phyloP scores from a whole-genome alignment of 2,113 vertebrate species.

The Cyrtonyx montezumae region DNA sequence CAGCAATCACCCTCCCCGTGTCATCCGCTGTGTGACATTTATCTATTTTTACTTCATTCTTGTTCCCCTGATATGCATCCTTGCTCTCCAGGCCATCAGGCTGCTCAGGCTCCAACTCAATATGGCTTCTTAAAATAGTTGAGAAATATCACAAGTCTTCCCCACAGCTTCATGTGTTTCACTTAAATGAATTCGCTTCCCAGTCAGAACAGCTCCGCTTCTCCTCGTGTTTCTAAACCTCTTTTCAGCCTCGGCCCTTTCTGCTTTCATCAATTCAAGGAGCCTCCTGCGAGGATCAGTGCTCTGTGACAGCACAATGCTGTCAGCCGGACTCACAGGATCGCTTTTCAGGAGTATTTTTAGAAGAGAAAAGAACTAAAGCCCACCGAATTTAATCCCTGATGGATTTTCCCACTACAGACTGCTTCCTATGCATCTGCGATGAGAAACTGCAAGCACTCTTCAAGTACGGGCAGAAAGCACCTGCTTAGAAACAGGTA shows the following conservation, averaged over 20 bases:
- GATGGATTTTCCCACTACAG: background rate
- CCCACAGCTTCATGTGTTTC: background rate
- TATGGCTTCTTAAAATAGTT: slow-evolving; percentile 55
- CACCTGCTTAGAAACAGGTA: background rate
- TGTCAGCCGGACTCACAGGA: background rate
- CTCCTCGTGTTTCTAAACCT: background rate
- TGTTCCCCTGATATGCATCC: background rate
- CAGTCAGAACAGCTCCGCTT: background rate
- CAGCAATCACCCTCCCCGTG: slow-evolving; percentile 60
- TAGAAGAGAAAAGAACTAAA: background rate
- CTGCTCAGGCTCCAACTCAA: slow-evolving; percentile 34
- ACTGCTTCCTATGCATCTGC: background rate
- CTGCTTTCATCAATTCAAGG: background rate
- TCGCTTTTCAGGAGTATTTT: background rate
- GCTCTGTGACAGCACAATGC: background rate
- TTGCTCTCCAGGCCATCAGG: slow-evolving; percentile 39
- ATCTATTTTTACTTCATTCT: slow-evolving; percentile 63
- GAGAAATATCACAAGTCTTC: background rate
- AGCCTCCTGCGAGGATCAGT: background rate
- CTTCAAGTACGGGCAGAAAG: background rate
- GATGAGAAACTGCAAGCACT: background rate
- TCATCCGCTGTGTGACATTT: slow-evolving; percentile 57
- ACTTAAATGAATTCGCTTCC: background rate
- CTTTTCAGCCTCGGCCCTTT: background rate
- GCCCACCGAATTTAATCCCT: background rate